A percentile compares a stretch with the other conserved stretches of the same genome.
Conservation (phyloP, 2,113 vertebrate species). For the Turdus rufiventris region DNA sequence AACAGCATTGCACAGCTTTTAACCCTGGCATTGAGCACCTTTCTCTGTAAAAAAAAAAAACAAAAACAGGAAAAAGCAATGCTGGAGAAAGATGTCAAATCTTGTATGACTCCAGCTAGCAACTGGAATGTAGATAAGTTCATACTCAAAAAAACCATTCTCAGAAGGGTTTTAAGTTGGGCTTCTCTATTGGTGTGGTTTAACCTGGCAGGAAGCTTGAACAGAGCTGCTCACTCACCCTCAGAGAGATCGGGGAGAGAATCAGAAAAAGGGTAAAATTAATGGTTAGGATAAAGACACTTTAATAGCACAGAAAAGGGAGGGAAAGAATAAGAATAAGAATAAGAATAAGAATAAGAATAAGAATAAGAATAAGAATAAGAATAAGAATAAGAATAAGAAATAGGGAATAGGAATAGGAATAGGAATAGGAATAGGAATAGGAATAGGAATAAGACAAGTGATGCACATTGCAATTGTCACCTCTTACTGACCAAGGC, state of each 20-base stretch:
- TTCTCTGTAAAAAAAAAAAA: background rate
- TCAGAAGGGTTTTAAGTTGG: background rate
- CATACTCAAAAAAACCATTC: background rate
- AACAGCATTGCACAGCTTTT: background rate
- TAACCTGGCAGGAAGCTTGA: background rate
- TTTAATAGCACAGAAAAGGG: background rate
- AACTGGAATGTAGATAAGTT: background rate
- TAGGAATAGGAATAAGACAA: background rate
- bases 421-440: background rate
- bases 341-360: too few species aligned
- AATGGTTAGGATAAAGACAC: background rate
- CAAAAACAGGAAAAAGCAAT: background rate
- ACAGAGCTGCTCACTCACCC: background rate
- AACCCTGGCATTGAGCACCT: background rate
- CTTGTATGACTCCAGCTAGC: background rate
- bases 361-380: too few species aligned
- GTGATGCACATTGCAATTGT: background rate
- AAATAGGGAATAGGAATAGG: background rate
- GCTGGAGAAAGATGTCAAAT: background rate
- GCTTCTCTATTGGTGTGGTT: background rate
- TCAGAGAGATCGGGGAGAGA: background rate
- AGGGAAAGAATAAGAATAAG: background rate
- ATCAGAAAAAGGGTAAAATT: background rate
- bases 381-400: too few species aligned
- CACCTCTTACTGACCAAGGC: accelerated